Evolutionary conservation across 2,113 vertebrate species (phyloP).

Genomic region (Prietella phreatophila): DNA sequence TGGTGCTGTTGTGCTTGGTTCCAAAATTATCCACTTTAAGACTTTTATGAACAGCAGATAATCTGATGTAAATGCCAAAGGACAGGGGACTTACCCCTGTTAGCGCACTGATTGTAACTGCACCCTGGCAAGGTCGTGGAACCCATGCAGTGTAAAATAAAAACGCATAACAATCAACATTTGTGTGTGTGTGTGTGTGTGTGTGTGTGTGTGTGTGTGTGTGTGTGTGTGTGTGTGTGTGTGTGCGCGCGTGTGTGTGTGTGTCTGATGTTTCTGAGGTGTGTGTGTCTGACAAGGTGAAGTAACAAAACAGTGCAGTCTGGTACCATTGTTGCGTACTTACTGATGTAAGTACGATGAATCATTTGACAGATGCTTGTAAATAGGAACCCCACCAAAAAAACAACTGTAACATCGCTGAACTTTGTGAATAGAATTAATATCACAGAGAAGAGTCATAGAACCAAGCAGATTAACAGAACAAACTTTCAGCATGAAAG

Average conservation of each 20-base stretch:
- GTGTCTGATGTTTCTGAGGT: too few species aligned
- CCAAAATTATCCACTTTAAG: background rate
- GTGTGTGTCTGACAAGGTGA: slow-evolving; percentile 33
- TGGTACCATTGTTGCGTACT: slow-evolving; percentile 43
- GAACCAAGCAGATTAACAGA: slow-evolving; percentile 10
- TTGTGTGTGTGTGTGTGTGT: background rate
- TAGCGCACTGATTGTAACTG: background rate
- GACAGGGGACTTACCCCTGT: background rate
- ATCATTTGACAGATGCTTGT: slow-evolving; percentile 56
- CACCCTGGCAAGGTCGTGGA: background rate
- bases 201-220: too few species aligned
- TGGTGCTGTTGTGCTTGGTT: background rate
- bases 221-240: background rate
- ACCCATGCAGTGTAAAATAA: background rate
- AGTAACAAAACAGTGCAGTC: slow-evolving; percentile 51
- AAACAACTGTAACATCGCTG: background rate
- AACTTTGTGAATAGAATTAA: slow-evolving; percentile 44
- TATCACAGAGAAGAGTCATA: background rate
- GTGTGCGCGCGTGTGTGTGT: too few species aligned
- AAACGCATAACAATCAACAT: background rate
- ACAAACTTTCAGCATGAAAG: background rate
- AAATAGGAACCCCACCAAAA: slow-evolving; percentile 48
- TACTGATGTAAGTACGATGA: slow-evolving; percentile 52
- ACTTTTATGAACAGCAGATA: background rate
- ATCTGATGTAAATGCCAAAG: background rate